These are phyloP conservation scores for Oryzias javanicus DNA, from an alignment of 2,113 vertebrate species.

Conservation along the genomic window DNA sequence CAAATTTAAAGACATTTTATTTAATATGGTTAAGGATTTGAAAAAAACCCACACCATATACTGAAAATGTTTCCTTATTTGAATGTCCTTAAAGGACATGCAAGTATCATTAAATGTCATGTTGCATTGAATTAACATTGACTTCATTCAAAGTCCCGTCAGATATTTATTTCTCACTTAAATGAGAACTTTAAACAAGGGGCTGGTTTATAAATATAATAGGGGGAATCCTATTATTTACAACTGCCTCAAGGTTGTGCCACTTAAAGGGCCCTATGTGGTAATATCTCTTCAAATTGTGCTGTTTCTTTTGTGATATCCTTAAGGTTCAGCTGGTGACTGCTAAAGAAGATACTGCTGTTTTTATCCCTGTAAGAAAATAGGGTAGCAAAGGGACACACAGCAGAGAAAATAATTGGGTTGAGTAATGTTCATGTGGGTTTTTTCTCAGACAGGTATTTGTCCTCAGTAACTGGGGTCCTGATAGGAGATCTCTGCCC, in stretches of 20 bases:
- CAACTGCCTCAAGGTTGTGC: slow-evolving; percentile 32
- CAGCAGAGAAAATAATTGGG: slow-evolving; percentile 60
- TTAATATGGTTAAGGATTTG: too few species aligned
- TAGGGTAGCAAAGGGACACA: slow-evolving; percentile 20
- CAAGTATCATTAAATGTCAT: neutral
- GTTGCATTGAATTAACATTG: slow-evolving; percentile 19
- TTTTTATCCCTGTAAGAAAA: slow-evolving; percentile 35
- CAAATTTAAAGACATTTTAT: too few species aligned
- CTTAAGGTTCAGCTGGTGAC: slow-evolving; percentile 33
- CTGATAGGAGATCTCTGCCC: slow-evolving; percentile 61
- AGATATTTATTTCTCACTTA: too few species aligned
- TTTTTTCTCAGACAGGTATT: slow-evolving; percentile 63
- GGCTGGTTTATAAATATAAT: slow-evolving; percentile 56
- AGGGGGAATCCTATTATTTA: slow-evolving; percentile 31
- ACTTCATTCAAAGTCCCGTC: slow-evolving; percentile 44
- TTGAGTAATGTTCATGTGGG: slow-evolving; percentile 45
- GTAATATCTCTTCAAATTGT: slow-evolving; percentile 52
- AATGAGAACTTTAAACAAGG: slow-evolving; percentile 25
- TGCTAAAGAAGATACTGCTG: slow-evolving; percentile 18
- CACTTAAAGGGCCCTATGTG: slow-evolving; percentile 59
- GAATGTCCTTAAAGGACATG: too few species aligned
- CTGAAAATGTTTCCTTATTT: too few species aligned
- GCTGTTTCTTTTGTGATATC: slow-evolving; percentile 41
- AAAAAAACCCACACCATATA: too few species aligned
- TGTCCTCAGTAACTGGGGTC: slow-evolving; percentile 64